phyloP scores from a whole-genome alignment of 2,888 invertebrate genomes.

The Lasioglossum malachurum region DNA sequence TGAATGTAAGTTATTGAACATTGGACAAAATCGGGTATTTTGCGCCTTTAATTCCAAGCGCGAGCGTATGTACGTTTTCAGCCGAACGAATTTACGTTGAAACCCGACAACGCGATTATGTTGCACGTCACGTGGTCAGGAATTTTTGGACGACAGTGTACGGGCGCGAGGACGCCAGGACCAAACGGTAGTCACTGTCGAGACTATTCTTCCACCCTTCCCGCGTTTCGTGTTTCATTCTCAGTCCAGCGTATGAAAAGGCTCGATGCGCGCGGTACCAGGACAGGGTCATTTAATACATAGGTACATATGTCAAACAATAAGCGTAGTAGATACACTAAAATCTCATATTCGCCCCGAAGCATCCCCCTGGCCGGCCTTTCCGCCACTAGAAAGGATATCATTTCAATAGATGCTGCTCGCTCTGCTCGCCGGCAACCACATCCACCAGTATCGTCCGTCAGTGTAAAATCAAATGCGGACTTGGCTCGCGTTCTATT shows the following conservation, averaged over 20 bases:
- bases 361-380: slow-evolving; percentile 45
- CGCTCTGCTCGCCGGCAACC: slow-evolving; percentile 30
- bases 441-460: slow-evolving; percentile 40
- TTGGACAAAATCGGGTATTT: too few species aligned
- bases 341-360: slow-evolving; percentile 63
- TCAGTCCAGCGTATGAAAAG: slow-evolving; percentile 57
- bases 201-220: slow-evolving; percentile 55
- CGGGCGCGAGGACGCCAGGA: slow-evolving; percentile 31
- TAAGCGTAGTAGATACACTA: slow-evolving; percentile 61
- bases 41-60: too few species aligned
- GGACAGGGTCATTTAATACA: slow-evolving; percentile 60
- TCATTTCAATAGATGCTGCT: slow-evolving; percentile 54
- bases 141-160: not conserved
- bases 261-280: slow-evolving; percentile 39
- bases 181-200: slow-evolving; percentile 54
- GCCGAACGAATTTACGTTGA: not conserved
- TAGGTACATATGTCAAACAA: slow-evolving; percentile 64
- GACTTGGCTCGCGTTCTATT: not conserved
- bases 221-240: slow-evolving; percentile 49
- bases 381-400: slow-evolving; percentile 50
- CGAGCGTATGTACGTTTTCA: too few species aligned
- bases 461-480: slow-evolving; percentile 42
- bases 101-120: not conserved
- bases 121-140: slow-evolving; percentile 9
- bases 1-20: too few species aligned